Base-by-base conservation (phyloP, 2,888 invertebrate species). In the Thymelicus lineola region DNA sequence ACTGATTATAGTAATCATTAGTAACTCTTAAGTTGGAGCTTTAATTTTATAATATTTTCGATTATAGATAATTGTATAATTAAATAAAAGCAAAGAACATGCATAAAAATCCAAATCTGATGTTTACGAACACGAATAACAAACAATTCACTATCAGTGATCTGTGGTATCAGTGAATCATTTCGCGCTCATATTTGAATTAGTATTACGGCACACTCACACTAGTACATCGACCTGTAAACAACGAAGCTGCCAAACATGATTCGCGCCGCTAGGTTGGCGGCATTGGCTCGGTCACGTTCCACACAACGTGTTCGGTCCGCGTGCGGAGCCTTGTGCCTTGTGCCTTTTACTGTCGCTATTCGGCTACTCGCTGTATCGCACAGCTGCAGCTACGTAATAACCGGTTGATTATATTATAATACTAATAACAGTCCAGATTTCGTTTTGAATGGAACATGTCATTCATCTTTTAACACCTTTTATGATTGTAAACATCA, bases 241-340 rank as follows among this genome's bases (percentile, higher is more conserved):
- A 89, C 86, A 88, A 82, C 80, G 81, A 77, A 73, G 77, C 79
- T 79, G 80, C 68, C 71, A 59, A 36, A 67, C 73, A 28, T n/a
- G 58, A 12, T 63, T 58, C 17, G 15, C 38, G 63, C 72, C 64
- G 83, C 75, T 69, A 79, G 76, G 89, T 90, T 93, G 91, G 90
- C 75, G 86, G 75, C 73, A 63, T 80, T 74, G 86, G 55, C 71
- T 63, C 74, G 80, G 89, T 93, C 93, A 92, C 92, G 93, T 93
- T 92, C 91, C 89, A 84, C 68, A 35, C 87, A 91, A 91, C 88
- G 91, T 91, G 92, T 81, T 75, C 79, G 17, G 75, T 74, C 82
- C 84, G 86, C 90, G 85, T 90, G 91, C 76, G 71, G 72, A 79
- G 84, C 84, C 89, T 81, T 85, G 89, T 86, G 89, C 81, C 73